Conservation (phyloP, 2,797 vertebrate species). For the Hippoglossus hippoglossus region DNA sequence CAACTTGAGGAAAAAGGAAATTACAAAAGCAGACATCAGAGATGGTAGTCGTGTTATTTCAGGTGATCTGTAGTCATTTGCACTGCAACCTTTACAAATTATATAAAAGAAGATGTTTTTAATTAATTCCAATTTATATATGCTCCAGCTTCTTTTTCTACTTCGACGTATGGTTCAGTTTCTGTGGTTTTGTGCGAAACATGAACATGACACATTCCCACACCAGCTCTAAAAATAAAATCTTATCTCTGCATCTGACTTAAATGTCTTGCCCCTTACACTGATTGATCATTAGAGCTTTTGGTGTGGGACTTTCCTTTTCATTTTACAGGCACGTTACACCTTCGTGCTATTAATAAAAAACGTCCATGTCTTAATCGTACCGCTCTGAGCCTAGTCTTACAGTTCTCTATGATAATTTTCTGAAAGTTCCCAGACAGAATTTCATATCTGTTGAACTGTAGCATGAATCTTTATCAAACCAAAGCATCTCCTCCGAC, state of each 20-base stretch:
- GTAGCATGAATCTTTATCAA: neutral
- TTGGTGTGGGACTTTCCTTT: neutral
- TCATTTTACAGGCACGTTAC: neutral
- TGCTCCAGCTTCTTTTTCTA: neutral
- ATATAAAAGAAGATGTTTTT: too few species aligned
- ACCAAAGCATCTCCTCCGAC: neutral
- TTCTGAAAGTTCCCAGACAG: neutral
- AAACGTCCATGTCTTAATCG: neutral
- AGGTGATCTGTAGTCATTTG: neutral
- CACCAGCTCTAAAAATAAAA: neutral
- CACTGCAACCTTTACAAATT: neutral
- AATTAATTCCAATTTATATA: neutral
- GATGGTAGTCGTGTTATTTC: neutral
- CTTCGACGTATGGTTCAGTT: neutral
- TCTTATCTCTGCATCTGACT: neutral
- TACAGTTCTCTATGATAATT: neutral
- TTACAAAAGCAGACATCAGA: neutral
- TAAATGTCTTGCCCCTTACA: neutral
- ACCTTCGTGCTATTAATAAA: neutral
- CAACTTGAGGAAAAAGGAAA: constrained; percentile 4
- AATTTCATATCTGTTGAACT: neutral
- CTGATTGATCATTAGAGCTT: neutral
- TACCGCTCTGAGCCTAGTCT: neutral
- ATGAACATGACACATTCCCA: neutral
- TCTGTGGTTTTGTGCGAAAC: constrained; percentile 1